These are phyloP conservation scores for Drosophila lacertosa DNA, from an alignment of 1,140 invertebrate species.

Conservation along the genomic window DNA sequence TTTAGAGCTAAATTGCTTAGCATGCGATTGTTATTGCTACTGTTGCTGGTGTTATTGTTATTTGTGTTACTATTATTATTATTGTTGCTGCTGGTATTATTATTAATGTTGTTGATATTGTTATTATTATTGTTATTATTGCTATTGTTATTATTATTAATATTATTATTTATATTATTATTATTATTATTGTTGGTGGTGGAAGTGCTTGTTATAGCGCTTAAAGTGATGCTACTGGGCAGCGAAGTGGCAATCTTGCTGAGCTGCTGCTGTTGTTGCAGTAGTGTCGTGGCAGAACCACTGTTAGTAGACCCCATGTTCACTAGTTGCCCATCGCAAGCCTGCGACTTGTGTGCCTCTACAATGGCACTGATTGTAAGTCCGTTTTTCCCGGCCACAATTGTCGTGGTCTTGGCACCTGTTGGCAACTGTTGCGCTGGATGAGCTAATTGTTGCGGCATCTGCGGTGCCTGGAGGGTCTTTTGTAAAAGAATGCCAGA, in stretches of 20 bases:
- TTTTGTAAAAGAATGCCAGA: slow-evolving; percentile 56
- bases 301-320: slow-evolving; percentile 87
- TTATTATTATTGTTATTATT: slow-evolving; percentile 19
- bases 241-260: slow-evolving; percentile 70
- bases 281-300: slow-evolving; percentile 85
- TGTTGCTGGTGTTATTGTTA: slow-evolving; percentile 35
- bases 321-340: slow-evolving; percentile 33
- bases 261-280: slow-evolving; percentile 65
- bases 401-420: slow-evolving; percentile 65
- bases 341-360: slow-evolving; percentile 67
- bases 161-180: slow-evolving; percentile 48
- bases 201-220: slow-evolving; percentile 60
- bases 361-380: slow-evolving; percentile 81
- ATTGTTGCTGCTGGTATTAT: slow-evolving; percentile 10
- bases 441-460: slow-evolving; percentile 15
- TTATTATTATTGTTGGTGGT: slow-evolving; percentile 42
- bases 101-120: slow-evolving; percentile 53
- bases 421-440: slow-evolving; percentile 32
- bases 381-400: slow-evolving; percentile 75
- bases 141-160: slow-evolving; percentile 13
- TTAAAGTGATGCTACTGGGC: slow-evolving; percentile 75
- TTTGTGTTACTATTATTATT: slow-evolving; percentile 11
- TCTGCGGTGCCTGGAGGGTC: slow-evolving; percentile 24
- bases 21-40: slow-evolving; percentile 58
- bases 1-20: slow-evolving; percentile 60